phyloP scores from a whole-genome alignment of 2,888 invertebrate species.

The Euzetes globulus region DNA sequence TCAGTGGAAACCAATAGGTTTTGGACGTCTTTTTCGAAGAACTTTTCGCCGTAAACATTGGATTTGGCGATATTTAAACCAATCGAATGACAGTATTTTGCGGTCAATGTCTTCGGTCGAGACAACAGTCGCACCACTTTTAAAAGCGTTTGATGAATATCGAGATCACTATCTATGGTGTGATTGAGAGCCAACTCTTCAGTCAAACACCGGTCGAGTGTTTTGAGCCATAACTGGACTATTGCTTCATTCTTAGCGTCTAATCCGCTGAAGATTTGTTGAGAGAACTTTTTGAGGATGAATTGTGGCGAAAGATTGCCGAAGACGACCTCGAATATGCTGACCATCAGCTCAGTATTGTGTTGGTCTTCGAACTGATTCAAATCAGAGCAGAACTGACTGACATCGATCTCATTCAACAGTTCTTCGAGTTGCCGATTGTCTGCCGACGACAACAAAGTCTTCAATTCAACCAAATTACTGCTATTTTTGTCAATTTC shows the following conservation, averaged over 20 bases:
- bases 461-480: constrained; percentile 22
- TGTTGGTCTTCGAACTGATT: not conserved
- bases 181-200: constrained; percentile 27
- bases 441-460: not conserved
- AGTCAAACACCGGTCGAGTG: constrained; percentile 18
- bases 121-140: constrained; percentile 22
- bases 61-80: constrained; percentile 26
- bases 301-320: not conserved
- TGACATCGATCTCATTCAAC: constrained; percentile 10
- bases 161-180: not conserved
- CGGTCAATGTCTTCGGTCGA: constrained; percentile 4
- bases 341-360: not conserved
- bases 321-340: constrained; percentile 8
- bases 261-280: constrained; percentile 24
- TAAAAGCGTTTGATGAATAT: not conserved
- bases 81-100: constrained; percentile 24
- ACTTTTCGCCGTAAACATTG: constrained; percentile 12
- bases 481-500: not conserved
- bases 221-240: constrained; percentile 34
- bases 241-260: constrained; percentile 17
- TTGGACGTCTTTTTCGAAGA: constrained; percentile 22
- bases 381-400: not conserved
- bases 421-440: not conserved
- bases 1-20: constrained; percentile 18
- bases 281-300: not conserved